Evolutionary conservation across 2,888 invertebrate genomes (phyloP).

Genomic region (Neria commutata): DNA sequence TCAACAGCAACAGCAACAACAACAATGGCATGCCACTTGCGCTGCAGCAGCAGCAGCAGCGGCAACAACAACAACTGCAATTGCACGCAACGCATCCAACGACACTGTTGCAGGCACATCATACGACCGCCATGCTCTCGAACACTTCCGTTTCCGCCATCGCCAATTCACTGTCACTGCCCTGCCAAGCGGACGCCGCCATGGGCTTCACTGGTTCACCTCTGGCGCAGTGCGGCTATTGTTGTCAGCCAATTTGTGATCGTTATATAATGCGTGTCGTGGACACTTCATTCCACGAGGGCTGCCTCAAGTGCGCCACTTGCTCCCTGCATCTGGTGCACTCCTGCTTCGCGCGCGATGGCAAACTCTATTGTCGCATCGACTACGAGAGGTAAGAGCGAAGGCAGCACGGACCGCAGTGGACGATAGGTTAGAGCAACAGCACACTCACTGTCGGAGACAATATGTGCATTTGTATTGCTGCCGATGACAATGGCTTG

Average conservation of each 20-base stretch:
- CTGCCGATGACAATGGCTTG: no score
- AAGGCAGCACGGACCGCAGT: neutral
- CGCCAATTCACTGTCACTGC: neutral
- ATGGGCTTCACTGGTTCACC: conserved; percentile 21
- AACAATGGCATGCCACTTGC: conserved; percentile 24
- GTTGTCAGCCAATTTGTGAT: conserved; percentile 75
- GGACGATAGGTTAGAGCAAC: neutral
- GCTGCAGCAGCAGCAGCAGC: conserved; percentile 33
- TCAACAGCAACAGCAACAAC: conserved; percentile 19
- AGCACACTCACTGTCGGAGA: neutral
- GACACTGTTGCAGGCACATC: neutral
- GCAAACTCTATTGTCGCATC: conserved; percentile 76
- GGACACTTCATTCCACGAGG: conserved; percentile 77
- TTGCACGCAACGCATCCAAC: conserved; percentile 13
- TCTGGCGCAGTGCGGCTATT: conserved; percentile 68
- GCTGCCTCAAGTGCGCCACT: conserved; percentile 76
- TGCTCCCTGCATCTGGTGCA: conserved; percentile 74
- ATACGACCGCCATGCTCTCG: conserved; percentile 17
- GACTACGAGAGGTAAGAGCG: conserved; percentile 77
- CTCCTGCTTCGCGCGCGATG: conserved; percentile 77
- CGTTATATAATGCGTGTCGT: conserved; percentile 77
- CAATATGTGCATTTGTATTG: no score
- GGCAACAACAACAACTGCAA: conserved; percentile 24
- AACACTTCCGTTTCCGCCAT: conserved; percentile 23
- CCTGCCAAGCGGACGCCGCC: neutral